Evolutionary conservation across 2,797 vertebrate genomes (phyloP).

Genomic region (Galaxias olidus): DNA sequence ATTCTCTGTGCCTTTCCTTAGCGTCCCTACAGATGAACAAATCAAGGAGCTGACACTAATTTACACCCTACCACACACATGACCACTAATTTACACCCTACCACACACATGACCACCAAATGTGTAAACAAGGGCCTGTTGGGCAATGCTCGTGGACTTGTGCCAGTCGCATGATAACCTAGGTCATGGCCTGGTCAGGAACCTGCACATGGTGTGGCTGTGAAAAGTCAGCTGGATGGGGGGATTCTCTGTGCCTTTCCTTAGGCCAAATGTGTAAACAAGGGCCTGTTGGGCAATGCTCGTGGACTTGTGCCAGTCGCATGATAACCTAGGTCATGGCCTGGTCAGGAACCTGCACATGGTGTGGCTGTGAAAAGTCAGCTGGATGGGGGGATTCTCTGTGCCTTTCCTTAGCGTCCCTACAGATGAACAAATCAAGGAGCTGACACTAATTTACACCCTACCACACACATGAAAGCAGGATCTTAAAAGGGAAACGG

Average conservation of each 20-base stretch:
- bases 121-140: background rate
- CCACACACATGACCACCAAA: slow-evolving; percentile 45
- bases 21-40: slow-evolving; percentile 55
- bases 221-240: slow-evolving; percentile 45
- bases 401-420: slow-evolving; percentile 37
- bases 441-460: slow-evolving; percentile 60
- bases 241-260: slow-evolving; percentile 25
- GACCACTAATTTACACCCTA: slow-evolving; percentile 61
- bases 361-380: slow-evolving; percentile 40
- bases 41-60: slow-evolving; percentile 57
- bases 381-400: slow-evolving; percentile 41
- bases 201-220: slow-evolving; percentile 39
- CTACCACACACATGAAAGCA: slow-evolving; percentile 52
- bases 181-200: slow-evolving; percentile 20
- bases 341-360: slow-evolving; percentile 30
- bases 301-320: slow-evolving; percentile 11
- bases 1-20: slow-evolving; percentile 34
- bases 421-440: slow-evolving; percentile 59
- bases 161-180: slow-evolving; percentile 8
- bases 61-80: slow-evolving; percentile 56
- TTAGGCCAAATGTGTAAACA: slow-evolving; percentile 10
- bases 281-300: background rate
- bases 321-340: slow-evolving; percentile 10
- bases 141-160: slow-evolving; percentile 10
- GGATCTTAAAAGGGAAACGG: slow-evolving; percentile 47